Base-by-base conservation (phyloP, 2,888 invertebrate species). In the Brachyptera putata region DNA sequence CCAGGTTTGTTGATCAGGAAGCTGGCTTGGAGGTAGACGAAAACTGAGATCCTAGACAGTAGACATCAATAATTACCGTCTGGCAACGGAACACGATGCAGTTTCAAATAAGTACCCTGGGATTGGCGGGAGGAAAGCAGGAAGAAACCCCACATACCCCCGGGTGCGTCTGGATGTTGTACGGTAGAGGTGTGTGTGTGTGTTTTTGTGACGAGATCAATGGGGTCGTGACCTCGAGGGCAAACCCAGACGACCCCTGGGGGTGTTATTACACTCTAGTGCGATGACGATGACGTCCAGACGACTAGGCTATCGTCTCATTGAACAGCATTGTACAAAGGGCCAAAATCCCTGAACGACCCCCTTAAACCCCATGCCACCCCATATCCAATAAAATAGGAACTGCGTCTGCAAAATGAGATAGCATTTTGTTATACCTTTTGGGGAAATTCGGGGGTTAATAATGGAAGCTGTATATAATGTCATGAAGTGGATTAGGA, bases 31-130 rank as follows among this genome's bases (percentile, higher is more conserved):
- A 25, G 60, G 18, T 41, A 41, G n/a, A 57, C 43, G 30, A 3
- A 21, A 11, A 9, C 30, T 36, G 3, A 53, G 34, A 53, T 14
- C 16, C 26, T 16, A 21, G 43, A 21, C 43, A 16, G 49, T 25
- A 56, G 56, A 60, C 60, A 56, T 60, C 60, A 60, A 60, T 60
- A 60, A 60, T 60, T 60, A 60, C 60, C 60, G 56, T 56, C 60
- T 60, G 60, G 60, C 26, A 60, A 56, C 37, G 55, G 48, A 36
- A 30, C 25, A 30, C 48, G 53, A 26, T 39, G 36, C 34, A 21
- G n/a, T n/a, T n/a, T n/a, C n/a, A n/a, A n/a, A n/a, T n/a, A n/a
- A n/a, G 39, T 39, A 22, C 36, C 22, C 49, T 11, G 11, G 30
- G 48, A 36, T 48, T 57, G 43, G 22, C 50, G 24, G 30, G 37